phyloP scores from a whole-genome alignment of 2,888 invertebrate species.

The Himalopsyche kuldschensis region DNA sequence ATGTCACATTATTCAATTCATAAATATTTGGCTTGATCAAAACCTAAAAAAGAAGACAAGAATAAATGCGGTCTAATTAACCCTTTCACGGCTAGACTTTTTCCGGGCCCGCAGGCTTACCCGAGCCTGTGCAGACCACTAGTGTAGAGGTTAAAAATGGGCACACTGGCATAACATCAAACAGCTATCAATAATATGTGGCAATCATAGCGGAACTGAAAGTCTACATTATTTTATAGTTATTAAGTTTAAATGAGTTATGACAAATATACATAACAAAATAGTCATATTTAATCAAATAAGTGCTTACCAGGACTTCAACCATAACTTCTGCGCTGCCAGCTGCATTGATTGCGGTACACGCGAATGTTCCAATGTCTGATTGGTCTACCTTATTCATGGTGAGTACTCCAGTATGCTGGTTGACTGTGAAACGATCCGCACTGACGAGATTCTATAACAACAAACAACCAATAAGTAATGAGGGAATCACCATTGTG shows the following conservation, averaged over 20 bases:
- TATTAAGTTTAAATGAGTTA: no score
- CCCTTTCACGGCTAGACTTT: no score
- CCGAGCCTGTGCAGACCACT: no score
- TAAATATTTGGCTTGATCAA: slow-evolving; percentile 80
- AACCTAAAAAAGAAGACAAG: slow-evolving; percentile 46
- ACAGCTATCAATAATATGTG: background rate
- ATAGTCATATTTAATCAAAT: no score
- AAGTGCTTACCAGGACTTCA: slow-evolving; percentile 61
- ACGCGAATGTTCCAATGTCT: slow-evolving; percentile 80
- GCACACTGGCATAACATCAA: background rate
- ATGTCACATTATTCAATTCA: slow-evolving; percentile 74
- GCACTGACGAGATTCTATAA: slow-evolving; percentile 67
- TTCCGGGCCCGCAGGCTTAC: no score
- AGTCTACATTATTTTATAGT: no score
- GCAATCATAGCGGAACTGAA: no score
- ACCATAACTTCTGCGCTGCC: slow-evolving; percentile 70
- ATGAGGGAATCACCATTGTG: no score
- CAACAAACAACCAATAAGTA: background rate
- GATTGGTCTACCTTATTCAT: slow-evolving; percentile 75
- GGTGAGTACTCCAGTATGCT: slow-evolving; percentile 70
- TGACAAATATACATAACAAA: no score
- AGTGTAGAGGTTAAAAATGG: no score
- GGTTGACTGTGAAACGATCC: slow-evolving; percentile 70
- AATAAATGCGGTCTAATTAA: no score
- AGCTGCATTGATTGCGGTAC: slow-evolving; percentile 78